These are phyloP conservation scores for Adelphocoris suturalis DNA, from an alignment of 2,888 invertebrate genomes.

Conservation along the genomic window DNA sequence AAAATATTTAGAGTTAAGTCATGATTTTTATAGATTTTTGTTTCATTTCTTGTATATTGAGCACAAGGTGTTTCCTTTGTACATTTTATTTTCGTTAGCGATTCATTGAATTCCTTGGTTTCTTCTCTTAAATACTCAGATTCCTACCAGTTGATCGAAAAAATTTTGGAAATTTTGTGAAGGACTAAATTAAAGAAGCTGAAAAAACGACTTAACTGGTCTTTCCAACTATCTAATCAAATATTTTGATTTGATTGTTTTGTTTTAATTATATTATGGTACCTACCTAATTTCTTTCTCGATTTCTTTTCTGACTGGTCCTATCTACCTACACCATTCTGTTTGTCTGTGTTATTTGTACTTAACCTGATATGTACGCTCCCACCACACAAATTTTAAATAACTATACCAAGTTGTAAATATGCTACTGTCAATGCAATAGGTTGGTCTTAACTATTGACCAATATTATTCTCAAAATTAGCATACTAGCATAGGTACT, in stretches of 20 bases:
- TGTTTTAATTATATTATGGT: background rate
- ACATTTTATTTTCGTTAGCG: conserved; percentile 63
- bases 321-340: too few species aligned
- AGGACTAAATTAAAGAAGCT: too few species aligned
- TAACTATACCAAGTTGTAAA: too few species aligned
- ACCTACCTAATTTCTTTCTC: background rate
- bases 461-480: too few species aligned
- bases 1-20: conserved; percentile 19
- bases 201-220: too few species aligned
- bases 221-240: background rate
- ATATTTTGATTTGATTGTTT: background rate
- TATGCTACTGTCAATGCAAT: too few species aligned
- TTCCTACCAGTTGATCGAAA: background rate
- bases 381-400: background rate
- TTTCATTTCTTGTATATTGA: conserved; percentile 60
- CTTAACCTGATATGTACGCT: conserved; percentile 2
- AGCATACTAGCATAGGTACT: too few species aligned
- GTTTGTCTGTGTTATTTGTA: conserved; percentile 56
- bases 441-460: too few species aligned
- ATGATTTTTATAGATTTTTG: conserved; percentile 49
- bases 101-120: conserved; percentile 33
- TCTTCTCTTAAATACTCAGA: background rate
- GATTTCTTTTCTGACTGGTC: background rate
- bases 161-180: too few species aligned
- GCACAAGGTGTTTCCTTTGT: conserved; percentile 71